A percentile compares a stretch with the other conserved stretches of the same genome.
Conservation (phyloP, 2,888 invertebrate genomes). For the Ophion ventricosus region DNA sequence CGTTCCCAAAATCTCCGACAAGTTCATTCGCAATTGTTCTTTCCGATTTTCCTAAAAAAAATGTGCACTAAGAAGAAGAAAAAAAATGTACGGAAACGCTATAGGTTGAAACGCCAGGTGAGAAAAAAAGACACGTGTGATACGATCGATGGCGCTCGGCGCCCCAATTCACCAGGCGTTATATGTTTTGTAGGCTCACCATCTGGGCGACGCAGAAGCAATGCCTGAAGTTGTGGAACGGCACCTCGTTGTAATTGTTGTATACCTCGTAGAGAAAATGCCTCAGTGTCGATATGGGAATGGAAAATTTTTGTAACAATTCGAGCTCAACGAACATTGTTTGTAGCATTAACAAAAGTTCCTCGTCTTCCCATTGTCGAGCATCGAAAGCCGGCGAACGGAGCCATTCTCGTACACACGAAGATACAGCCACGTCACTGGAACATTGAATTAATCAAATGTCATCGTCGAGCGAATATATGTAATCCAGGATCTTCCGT, state of each 20-base stretch:
- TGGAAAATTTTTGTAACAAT: conserved; percentile 89
- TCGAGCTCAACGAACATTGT: conserved; percentile 93
- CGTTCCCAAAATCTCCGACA: no score
- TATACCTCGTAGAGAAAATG: conserved; percentile 91
- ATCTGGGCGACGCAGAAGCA: conserved; percentile 95
- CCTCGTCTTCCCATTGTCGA: conserved; percentile 92
- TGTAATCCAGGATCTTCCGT: background rate
- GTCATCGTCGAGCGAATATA: background rate
- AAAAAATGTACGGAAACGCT: no score
- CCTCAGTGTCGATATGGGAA: conserved; percentile 88
- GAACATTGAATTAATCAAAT: conserved; percentile 69
- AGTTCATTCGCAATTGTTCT: no score
- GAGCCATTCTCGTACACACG: conserved; percentile 87
- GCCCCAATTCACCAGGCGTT: background rate
- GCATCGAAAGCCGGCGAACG: conserved; percentile 91
- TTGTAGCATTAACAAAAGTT: conserved; percentile 90
- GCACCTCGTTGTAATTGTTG: conserved; percentile 93
- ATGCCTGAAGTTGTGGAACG: conserved; percentile 94
- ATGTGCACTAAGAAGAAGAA: no score
- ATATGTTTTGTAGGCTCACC: conserved; percentile 84
- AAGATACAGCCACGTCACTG: conserved; percentile 87
- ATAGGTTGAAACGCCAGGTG: background rate
- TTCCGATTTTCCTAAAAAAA: no score
- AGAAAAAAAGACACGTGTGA: background rate
- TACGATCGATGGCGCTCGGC: background rate